Conservation (phyloP, 2,797 vertebrate species). For the Macropodus opercularis region DNA sequence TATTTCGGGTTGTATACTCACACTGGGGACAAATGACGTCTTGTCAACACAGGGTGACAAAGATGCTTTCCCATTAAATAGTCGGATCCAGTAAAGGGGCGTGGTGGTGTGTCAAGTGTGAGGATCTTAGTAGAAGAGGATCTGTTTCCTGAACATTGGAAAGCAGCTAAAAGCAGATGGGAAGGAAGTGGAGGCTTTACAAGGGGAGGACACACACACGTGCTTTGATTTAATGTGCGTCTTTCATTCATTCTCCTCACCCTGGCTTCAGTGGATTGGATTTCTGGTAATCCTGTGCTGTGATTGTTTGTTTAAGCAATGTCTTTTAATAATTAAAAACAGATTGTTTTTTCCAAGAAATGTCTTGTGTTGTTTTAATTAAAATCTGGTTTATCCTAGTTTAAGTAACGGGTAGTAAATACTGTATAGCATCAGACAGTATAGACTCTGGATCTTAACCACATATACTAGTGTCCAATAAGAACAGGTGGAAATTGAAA, state of each 20-base stretch:
- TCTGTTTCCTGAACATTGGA: slow-evolving; percentile 10
- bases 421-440: no score
- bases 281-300: background rate
- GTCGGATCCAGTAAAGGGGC: slow-evolving; percentile 11
- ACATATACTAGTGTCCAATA: background rate
- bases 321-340: no score
- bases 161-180: slow-evolving; percentile 10
- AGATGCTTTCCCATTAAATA: slow-evolving; percentile 5
- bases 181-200: slow-evolving; percentile 3
- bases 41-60: background rate
- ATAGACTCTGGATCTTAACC: no score
- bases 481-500: background rate
- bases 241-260: background rate
- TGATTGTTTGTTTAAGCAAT: background rate
- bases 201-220: accelerated
- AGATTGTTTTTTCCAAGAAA: no score
- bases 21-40: background rate
- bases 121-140: slow-evolving; percentile 8
- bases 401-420: no score
- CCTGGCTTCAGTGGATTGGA: background rate
- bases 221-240: background rate
- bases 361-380: no score
- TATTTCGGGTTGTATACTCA: background rate
- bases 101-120: slow-evolving; percentile 16
- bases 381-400: no score